phyloP scores from a whole-genome alignment of 2,113 vertebrate species.

The Catagonus wagneri region DNA sequence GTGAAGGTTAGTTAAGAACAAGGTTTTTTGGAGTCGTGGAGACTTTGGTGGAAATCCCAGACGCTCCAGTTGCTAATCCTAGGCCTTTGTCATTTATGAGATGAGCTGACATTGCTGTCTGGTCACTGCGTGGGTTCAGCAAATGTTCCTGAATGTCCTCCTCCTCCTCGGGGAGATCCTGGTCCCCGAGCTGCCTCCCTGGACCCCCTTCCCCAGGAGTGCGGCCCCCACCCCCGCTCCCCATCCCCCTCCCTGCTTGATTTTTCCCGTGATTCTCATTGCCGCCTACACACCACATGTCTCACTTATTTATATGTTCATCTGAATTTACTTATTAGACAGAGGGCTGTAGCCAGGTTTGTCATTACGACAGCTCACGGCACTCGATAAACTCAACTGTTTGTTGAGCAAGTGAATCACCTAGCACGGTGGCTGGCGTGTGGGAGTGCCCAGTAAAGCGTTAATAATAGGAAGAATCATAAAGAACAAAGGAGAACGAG shows the following conservation, averaged over 20 bases:
- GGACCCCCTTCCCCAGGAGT: background rate
- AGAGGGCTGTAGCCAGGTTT: background rate
- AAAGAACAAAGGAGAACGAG: background rate
- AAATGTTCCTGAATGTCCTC: background rate
- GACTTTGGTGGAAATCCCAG: background rate
- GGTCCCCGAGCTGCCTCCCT: too few relatives aligned
- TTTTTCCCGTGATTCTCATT: too few relatives aligned
- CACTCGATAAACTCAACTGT: background rate
- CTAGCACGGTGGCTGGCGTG: background rate
- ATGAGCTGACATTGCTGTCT: accelerated
- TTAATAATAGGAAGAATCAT: background rate
- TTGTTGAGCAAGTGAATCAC: background rate
- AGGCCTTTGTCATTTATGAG: background rate
- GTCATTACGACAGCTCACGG: accelerated
- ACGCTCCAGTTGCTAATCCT: background rate
- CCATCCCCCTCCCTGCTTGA: background rate
- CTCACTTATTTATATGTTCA: background rate
- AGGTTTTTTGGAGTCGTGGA: background rate
- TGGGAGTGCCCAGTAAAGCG: background rate
- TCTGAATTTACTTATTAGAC: background rate
- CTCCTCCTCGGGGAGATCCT: background rate
- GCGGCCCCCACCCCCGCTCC: background rate
- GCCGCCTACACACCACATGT: background rate
- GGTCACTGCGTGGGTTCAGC: background rate
- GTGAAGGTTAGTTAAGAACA: background rate